phyloP scores from a whole-genome alignment of 2,797 vertebrate genomes.

The Melopsittacus undulatus region DNA sequence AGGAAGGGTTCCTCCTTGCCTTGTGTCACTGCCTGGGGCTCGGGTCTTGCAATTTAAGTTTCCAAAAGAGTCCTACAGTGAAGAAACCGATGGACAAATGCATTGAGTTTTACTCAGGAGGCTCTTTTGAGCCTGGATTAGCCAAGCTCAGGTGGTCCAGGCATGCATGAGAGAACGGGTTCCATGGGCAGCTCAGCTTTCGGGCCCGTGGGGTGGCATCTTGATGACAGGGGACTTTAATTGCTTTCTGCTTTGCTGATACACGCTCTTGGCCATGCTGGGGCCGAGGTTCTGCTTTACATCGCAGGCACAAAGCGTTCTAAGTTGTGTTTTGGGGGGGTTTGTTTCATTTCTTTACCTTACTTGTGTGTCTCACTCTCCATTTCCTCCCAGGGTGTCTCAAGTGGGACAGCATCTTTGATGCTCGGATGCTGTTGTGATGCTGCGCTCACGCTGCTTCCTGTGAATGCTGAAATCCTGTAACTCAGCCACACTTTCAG shows the following conservation, averaged over 20 bases:
- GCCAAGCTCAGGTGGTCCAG: neutral
- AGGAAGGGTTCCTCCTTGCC: rapidly evolving
- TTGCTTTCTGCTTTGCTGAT: conserved; percentile 53
- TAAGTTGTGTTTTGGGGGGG: neutral
- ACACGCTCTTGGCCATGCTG: neutral
- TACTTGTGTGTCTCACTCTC: neutral
- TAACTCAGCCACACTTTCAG: neutral
- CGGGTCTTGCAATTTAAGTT: rapidly evolving
- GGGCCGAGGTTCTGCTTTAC: neutral
- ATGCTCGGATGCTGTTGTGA: neutral
- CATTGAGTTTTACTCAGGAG: neutral
- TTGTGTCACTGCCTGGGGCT: neutral
- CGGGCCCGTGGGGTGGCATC: conserved; percentile 49
- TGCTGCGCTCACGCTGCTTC: rapidly evolving
- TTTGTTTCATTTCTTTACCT: neutral
- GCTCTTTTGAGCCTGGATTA: conserved; percentile 8
- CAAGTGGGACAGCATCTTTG: rapidly evolving
- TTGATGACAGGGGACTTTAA: conserved; percentile 47
- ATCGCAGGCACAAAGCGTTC: neutral
- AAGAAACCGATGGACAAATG: rapidly evolving
- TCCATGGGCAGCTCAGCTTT: conserved; percentile 15
- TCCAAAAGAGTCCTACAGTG: neutral
- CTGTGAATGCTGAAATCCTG: neutral
- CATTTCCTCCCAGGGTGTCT: neutral
- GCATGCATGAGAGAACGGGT: conserved; percentile 16